Evolutionary conservation across 2,113 vertebrate species (phyloP).

Genomic region (Dipodomys ordii): DNA sequence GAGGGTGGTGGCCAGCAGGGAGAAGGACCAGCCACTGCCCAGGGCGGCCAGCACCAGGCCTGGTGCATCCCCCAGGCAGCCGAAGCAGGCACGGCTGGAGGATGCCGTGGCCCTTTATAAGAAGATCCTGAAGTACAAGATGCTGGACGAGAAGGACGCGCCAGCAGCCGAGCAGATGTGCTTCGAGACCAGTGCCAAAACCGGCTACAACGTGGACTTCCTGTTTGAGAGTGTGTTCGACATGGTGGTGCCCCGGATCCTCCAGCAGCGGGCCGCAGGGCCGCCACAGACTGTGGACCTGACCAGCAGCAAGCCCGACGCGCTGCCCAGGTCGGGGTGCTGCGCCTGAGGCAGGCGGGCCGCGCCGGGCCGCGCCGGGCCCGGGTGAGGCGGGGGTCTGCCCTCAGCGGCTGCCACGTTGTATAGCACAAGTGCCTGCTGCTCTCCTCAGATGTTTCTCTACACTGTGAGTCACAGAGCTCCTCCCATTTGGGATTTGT

Average conservation of each 20-base stretch:
- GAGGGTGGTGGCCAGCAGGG: slow-evolving; percentile 54
- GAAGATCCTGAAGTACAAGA: slow-evolving; percentile 94
- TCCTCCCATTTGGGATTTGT: neutral
- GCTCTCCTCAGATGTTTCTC: neutral
- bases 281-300: slow-evolving; percentile 91
- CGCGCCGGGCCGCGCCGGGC: no score
- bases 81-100: slow-evolving; percentile 90
- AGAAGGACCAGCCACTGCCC: slow-evolving; percentile 53
- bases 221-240: slow-evolving; percentile 97
- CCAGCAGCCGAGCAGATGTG: slow-evolving; percentile 95
- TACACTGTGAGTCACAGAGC: neutral
- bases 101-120: slow-evolving; percentile 93
- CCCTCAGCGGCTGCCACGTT: neutral
- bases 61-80: slow-evolving; percentile 74
- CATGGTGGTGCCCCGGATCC: slow-evolving; percentile 92
- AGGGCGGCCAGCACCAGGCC: slow-evolving; percentile 60
- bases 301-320: slow-evolving; percentile 83
- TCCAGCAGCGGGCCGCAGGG: slow-evolving; percentile 90
- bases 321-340: slow-evolving; percentile 85
- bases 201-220: slow-evolving; percentile 94
- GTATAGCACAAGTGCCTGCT: accelerated
- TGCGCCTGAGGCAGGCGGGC: slow-evolving; percentile 75
- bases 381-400: no score
- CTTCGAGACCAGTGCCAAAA: slow-evolving; percentile 98
- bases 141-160: slow-evolving; percentile 91